Percentiles rank a stretch among this genome's conserved stretches.
These are phyloP conservation scores for Cliona cf. orientalis DNA, from an alignment of 37 sponge, comb jelly and placozoan genomes.

Conservation along the genomic window DNA sequence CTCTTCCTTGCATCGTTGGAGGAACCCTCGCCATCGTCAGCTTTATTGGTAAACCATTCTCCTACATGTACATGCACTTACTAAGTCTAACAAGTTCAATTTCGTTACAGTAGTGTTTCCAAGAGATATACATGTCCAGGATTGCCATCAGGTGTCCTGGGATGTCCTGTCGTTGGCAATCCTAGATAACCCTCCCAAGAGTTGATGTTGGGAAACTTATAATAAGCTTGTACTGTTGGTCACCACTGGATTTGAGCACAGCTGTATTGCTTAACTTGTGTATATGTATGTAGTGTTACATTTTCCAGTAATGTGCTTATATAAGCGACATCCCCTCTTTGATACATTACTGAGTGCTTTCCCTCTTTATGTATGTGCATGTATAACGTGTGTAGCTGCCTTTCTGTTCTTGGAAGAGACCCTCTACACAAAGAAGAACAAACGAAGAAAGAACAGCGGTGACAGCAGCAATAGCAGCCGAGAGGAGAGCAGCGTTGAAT, in stretches of 20 bases:
- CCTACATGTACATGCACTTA: neutral
- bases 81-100: neutral
- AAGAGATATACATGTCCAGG: neutral
- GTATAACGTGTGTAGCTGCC: conserved; percentile 26
- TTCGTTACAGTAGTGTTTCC: neutral
- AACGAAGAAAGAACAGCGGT: neutral
- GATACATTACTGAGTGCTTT: too few relatives aligned
- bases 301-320: too few relatives aligned
- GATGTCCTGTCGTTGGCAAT: too few relatives aligned
- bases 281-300: too few relatives aligned
- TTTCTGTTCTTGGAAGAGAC: conserved; percentile 81
- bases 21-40: conserved; percentile 40
- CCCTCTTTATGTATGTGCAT: too few relatives aligned
- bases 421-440: conserved; percentile 38
- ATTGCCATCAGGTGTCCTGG: neutral
- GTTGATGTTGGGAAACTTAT: neutral
- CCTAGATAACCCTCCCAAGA: too few relatives aligned
- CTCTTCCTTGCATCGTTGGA: conserved; percentile 81
- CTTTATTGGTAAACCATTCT: conserved; percentile 48
- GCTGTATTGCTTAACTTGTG: too few relatives aligned
- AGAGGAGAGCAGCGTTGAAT: too few relatives aligned
- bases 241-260: too few relatives aligned
- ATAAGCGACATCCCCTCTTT: too few relatives aligned
- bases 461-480: neutral
- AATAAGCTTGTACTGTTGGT: neutral